These are phyloP conservation scores for Apeltes quadracus DNA, from an alignment of 2,113 vertebrate species.

Conservation along the genomic window DNA sequence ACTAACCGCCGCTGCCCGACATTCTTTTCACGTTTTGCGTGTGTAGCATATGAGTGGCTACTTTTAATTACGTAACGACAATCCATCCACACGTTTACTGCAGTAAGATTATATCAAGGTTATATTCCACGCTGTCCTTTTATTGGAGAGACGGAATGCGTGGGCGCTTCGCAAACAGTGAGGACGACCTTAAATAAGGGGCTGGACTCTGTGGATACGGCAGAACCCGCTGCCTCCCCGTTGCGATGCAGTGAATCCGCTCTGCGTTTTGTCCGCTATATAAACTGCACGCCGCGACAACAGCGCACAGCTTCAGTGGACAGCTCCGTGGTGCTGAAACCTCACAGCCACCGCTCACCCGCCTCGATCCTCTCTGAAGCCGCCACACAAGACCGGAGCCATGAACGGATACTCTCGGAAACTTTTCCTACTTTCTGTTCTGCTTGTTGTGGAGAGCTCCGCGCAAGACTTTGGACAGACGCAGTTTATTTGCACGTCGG, in stretches of 20 bases:
- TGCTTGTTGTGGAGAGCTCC: constrained; percentile 70
- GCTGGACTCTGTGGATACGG: constrained; percentile 58
- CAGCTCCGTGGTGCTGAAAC: constrained; percentile 75
- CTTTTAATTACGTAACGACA: too few species aligned
- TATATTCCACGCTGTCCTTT: not conserved
- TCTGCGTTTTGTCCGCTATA: constrained; percentile 72
- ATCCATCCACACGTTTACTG: not conserved
- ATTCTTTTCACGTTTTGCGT: too few species aligned
- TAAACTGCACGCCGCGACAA: constrained; percentile 57
- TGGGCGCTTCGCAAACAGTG: not conserved
- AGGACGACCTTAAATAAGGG: constrained; percentile 77
- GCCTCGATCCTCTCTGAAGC: not conserved
- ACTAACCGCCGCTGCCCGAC: too few species aligned
- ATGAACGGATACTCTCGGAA: constrained; percentile 79
- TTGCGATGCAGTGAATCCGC: constrained; percentile 69
- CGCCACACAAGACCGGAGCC: constrained; percentile 21
- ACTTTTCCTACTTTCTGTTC: constrained; percentile 79
- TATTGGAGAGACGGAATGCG: not conserved
- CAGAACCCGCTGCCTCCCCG: constrained; percentile 53
- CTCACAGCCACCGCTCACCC: not conserved
- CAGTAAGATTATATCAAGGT: not conserved
- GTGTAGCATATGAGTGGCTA: too few species aligned
- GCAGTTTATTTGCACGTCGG: constrained; percentile 96
- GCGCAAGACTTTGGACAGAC: constrained; percentile 90
- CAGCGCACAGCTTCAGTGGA: constrained; percentile 66